A percentile compares a stretch with the other conserved stretches of the same genome.
Conservation (phyloP, 1,140 invertebrate species). For the Micrasema longulum region DNA sequence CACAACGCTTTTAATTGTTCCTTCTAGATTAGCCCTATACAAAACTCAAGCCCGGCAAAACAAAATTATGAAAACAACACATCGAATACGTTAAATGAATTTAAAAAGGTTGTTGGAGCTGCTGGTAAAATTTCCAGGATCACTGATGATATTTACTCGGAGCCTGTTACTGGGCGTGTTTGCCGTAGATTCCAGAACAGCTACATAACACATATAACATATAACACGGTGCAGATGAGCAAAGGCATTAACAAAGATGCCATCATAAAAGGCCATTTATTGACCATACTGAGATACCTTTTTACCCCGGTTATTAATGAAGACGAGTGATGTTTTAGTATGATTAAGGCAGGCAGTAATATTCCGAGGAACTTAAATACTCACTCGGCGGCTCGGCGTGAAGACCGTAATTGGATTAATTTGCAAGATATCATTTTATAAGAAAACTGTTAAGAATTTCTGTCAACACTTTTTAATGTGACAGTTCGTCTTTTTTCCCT, state of each 20-base stretch:
- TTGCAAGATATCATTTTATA: too few relatives aligned
- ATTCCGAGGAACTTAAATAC: too few relatives aligned
- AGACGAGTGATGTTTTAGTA: too few relatives aligned
- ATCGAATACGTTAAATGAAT: not conserved
- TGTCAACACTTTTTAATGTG: too few relatives aligned
- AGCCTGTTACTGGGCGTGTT: not conserved
- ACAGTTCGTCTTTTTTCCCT: too few relatives aligned
- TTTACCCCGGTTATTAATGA: too few relatives aligned
- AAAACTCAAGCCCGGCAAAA: not conserved
- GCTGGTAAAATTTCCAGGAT: not conserved
- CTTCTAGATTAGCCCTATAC: conserved; percentile 32
- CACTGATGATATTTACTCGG: not conserved
- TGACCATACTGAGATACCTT: too few relatives aligned
- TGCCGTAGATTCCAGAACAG: not conserved
- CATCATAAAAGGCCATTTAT: conserved; percentile 38
- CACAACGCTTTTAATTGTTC: conserved; percentile 31
- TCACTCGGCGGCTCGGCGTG: too few relatives aligned
- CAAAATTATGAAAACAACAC: not conserved
- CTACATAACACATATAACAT: not conserved
- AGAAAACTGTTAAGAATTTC: too few relatives aligned
- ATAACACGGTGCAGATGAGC: conserved; percentile 16
- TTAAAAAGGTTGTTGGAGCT: not conserved
- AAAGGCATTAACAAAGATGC: conserved; percentile 32
- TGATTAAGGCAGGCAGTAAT: too few relatives aligned
- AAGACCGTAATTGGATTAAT: too few relatives aligned